A percentile compares a stretch with the other conserved stretches of the same genome.
Evolutionary conservation across 2,113 vertebrate genomes (phyloP).

Genomic region (Thomomys bottae): DNA sequence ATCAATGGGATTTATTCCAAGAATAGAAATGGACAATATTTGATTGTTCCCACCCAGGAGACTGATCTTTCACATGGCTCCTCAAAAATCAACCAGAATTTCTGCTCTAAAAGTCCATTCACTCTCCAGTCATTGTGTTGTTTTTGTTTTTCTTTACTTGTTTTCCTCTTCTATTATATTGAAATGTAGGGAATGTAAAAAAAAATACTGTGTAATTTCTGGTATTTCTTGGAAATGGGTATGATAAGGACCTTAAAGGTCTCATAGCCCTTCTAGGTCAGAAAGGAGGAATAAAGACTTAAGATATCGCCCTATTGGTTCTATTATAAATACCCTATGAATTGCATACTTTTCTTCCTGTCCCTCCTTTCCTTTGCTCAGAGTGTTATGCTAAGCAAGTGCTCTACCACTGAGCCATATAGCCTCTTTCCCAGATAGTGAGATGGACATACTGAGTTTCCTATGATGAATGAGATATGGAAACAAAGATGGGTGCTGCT

Average conservation of each 20-base stretch:
- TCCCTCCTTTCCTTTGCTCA: no score
- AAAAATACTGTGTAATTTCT: background rate
- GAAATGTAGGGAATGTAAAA: conserved; percentile 1
- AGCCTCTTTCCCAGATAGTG: background rate
- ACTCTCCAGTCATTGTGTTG: background rate
- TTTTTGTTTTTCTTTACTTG: no score
- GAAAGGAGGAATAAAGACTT: background rate
- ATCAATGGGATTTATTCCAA: background rate
- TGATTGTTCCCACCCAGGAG: background rate
- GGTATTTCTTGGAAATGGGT: background rate
- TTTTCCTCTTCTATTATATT: background rate
- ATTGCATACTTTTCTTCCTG: background rate
- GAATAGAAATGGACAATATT: background rate
- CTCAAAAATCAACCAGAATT: background rate
- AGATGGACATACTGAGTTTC: background rate
- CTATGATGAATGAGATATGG: background rate
- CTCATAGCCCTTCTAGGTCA: background rate
- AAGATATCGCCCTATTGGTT: background rate
- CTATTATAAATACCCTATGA: background rate
- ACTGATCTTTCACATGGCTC: background rate
- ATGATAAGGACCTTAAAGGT: background rate
- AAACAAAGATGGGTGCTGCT: background rate
- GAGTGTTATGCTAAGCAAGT: no score
- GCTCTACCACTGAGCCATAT: background rate
- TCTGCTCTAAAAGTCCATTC: background rate